Evolutionary conservation across 2,113 vertebrate species (phyloP).

Genomic region (Delphinapterus leucas): DNA sequence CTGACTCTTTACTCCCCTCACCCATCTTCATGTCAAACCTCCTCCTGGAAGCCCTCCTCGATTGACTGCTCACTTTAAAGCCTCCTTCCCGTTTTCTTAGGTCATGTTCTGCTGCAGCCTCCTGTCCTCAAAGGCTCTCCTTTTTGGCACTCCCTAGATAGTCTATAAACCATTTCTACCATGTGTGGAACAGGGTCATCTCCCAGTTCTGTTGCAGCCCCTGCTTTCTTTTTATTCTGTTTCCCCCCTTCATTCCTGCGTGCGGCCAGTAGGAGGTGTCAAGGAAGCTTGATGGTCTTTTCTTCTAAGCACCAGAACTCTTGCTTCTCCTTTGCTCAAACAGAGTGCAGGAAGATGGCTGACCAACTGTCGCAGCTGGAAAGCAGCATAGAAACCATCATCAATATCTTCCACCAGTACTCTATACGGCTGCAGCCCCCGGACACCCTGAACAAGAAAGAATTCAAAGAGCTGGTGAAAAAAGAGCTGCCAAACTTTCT

Average conservation of each 20-base stretch:
- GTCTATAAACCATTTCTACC: neutral
- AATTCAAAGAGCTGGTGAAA: slow-evolving; percentile 21
- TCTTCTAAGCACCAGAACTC: neutral
- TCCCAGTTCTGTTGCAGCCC: neutral
- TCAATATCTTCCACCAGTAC: slow-evolving; percentile 60
- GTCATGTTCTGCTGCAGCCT: neutral
- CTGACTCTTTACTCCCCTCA: neutral
- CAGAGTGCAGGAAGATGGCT: neutral
- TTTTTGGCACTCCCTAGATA: neutral
- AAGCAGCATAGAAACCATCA: neutral
- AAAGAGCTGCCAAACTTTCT: slow-evolving; percentile 55
- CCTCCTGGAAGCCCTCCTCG: neutral
- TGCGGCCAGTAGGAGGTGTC: neutral
- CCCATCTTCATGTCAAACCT: neutral
- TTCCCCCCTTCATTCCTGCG: no score
- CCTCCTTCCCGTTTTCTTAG: neutral
- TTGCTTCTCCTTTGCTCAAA: neutral
- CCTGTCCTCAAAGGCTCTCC: neutral
- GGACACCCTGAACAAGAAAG: slow-evolving; percentile 23
- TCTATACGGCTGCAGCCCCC: fast-evolving
- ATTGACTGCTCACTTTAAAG: neutral
- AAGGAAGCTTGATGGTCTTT: neutral
- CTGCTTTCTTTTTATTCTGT: neutral
- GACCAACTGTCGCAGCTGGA: neutral
- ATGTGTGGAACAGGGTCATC: fast-evolving